A percentile compares a stretch with the other conserved stretches of the same genome.
phyloP scores from a whole-genome alignment of 2,113 vertebrate genomes.

The Seriola quinqueradiata region DNA sequence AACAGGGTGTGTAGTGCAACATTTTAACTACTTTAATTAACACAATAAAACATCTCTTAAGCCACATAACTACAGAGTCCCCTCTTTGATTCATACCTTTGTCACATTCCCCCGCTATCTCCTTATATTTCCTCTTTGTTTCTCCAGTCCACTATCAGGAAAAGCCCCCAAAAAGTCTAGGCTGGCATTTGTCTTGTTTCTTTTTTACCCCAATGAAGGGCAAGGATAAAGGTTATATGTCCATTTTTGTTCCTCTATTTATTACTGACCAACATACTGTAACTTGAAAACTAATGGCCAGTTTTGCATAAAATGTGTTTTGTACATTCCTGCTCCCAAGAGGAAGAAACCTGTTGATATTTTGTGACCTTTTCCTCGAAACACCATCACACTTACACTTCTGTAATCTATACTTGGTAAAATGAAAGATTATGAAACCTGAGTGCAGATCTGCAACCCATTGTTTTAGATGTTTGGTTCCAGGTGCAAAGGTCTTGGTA shows the following conservation, averaged over 20 bases:
- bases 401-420: neutral
- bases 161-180: too few species aligned
- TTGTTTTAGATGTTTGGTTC: neutral
- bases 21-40: neutral
- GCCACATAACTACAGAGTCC: neutral
- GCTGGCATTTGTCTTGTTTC: too few species aligned
- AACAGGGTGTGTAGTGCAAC: neutral
- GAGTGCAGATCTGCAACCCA: neutral
- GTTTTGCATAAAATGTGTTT: neutral
- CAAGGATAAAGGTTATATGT: too few species aligned
- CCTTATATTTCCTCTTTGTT: too few species aligned
- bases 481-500: neutral
- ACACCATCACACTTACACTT: neutral
- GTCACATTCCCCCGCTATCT: too few species aligned
- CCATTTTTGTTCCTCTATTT: neutral
- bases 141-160: too few species aligned
- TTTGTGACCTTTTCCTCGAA: neutral
- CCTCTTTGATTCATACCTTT: too few species aligned
- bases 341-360: neutral
- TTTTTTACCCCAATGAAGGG: too few species aligned
- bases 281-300: neutral
- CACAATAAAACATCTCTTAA: neutral
- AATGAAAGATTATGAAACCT: neutral
- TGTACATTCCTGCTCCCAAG: neutral
- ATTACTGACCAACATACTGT: neutral